Evolutionary conservation across 2,888 invertebrate genomes (phyloP).

Genomic region (Metallyticus violacea): DNA sequence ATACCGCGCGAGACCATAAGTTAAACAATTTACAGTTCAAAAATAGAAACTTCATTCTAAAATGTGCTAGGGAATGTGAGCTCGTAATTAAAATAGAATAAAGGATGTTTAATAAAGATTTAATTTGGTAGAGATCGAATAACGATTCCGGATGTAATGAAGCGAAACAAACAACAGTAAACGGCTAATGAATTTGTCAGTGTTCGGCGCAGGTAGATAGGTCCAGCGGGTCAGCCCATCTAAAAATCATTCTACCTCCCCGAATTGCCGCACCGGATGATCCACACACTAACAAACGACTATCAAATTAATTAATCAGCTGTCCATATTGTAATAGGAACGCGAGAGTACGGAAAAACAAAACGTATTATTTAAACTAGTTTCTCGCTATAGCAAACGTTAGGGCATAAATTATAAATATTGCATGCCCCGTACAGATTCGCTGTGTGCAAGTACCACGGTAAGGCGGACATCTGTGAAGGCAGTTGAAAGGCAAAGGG

Average conservation of each 20-base stretch:
- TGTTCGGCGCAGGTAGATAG: neutral
- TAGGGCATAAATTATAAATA: too few species aligned
- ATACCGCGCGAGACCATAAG: neutral
- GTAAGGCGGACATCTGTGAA: too few species aligned
- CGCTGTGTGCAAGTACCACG: too few species aligned
- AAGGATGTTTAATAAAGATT: neutral
- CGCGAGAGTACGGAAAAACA: neutral
- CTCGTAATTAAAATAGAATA: neutral
- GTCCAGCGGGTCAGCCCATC: neutral
- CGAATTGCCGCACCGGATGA: too few species aligned
- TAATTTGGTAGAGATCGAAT: neutral
- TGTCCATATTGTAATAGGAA: neutral
- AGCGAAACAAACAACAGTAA: neutral
- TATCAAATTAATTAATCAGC: neutral
- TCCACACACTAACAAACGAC: neutral
- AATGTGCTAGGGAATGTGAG: neutral
- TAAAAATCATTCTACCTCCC: neutral
- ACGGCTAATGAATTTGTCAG: too few species aligned
- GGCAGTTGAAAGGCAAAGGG: too few species aligned
- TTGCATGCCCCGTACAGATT: too few species aligned
- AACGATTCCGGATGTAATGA: neutral
- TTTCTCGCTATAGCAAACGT: neutral
- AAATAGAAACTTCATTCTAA: neutral
- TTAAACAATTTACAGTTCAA: neutral
- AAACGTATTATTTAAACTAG: neutral